Conservation (phyloP, 2,888 invertebrate species). For the Dicycla oo region DNA sequence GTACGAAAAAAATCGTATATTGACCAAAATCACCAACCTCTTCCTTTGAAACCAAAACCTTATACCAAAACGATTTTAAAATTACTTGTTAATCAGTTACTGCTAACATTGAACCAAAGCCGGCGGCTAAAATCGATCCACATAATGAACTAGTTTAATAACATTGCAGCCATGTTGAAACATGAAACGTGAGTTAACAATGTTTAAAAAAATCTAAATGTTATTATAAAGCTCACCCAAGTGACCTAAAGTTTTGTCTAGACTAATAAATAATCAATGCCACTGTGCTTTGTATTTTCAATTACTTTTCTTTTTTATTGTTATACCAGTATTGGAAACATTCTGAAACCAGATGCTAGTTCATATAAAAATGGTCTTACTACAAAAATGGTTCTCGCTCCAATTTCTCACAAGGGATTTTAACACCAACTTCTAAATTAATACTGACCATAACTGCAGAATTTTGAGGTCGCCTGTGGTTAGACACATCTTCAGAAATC, state of each 20-base stretch:
- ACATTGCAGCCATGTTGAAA: constrained; percentile 67
- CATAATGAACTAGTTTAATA: constrained; percentile 77
- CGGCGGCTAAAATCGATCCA: constrained; percentile 75
- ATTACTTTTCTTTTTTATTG: constrained; percentile 47
- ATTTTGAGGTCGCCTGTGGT: constrained; percentile 4
- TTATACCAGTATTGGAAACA: constrained; percentile 28
- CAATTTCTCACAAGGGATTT: constrained; percentile 9
- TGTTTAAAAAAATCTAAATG: constrained; percentile 40
- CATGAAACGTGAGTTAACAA: constrained; percentile 34
- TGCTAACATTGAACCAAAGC: constrained; percentile 76
- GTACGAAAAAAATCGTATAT: no score
- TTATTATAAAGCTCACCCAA: constrained; percentile 48
- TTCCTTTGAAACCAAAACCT: constrained; percentile 41
- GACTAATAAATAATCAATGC: constrained; percentile 60
- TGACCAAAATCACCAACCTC: no score
- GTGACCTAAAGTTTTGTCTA: constrained; percentile 60
- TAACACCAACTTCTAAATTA: not conserved
- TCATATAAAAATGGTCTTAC: constrained; percentile 17
- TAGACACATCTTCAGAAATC: constrained; percentile 16
- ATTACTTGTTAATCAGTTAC: constrained; percentile 78
- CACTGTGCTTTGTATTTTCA: constrained; percentile 41
- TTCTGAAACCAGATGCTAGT: constrained; percentile 37
- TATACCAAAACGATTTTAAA: constrained; percentile 74
- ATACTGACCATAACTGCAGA: not conserved
- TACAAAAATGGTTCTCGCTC: constrained; percentile 2